Evolutionary conservation across 2,888 invertebrate genomes (phyloP), one percentile per base, ranked within the genome.

Genomic region (Endomychus coccineus): DNA sequence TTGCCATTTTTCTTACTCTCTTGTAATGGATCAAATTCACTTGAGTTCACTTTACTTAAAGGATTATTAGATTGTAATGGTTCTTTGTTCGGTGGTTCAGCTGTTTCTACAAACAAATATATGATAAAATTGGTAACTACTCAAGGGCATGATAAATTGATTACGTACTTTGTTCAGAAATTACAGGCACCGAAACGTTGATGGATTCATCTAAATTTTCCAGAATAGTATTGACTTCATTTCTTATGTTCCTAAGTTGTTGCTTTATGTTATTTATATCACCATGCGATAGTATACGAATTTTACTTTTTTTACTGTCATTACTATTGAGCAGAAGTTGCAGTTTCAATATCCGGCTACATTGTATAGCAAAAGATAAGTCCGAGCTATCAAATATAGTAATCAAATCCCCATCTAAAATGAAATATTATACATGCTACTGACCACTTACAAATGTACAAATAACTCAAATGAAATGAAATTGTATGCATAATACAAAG

Each of bases 361-460:
- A 77, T 52, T 79, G 77, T 46, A 81, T 77, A 16, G 80, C 80
- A 68, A 79, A 80, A 1, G 77, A 71, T 42, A 81, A 62, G 62
- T 81, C 81, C 17, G 78, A 74, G 55, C 76, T 77, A 61, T 80
- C 80, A 62, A 77, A 76, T 50, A 81, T 79, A 27, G 80, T 80
- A 44, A 82, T 75, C 48, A 81, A 61, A 61, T 82, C 81, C 34
- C 76, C 78, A 71, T 81, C 81, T 78, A 65, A 3, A 32, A 37
- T 14, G 6, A n/a, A n/a, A 3, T 21, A 16, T 12, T 28, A 7
- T 7, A 13, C 21, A 9, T 19, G 23, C 15, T 13, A 7, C n/a
- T n/a, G n/a, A n/a, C n/a, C n/a, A n/a, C n/a, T n/a, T n/a, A n/a
- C n/a, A n/a, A n/a, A n/a, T n/a, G n/a, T n/a, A n/a, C n/a, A n/a